Base-by-base conservation (phyloP, 2,888 invertebrate genomes). In the Nasonovia ribisnigri region DNA sequence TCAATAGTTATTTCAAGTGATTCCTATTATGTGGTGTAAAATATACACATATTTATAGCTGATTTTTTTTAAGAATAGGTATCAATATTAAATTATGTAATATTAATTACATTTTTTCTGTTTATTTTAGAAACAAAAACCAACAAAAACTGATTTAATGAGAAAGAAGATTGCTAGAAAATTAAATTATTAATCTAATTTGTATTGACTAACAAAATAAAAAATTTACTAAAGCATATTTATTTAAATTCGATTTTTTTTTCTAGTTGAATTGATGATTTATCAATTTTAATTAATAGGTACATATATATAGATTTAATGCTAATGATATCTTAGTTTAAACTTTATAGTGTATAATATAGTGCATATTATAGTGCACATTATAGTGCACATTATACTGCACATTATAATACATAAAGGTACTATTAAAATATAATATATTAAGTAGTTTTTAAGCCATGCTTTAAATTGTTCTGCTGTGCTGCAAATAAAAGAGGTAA, bases 81-180 rank as follows among this genome's bases (percentile, higher is more conserved):
- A 29, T n/a, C n/a, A 67, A 46, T 90, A 36, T 42, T 77, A 54
- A 42, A 84, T 42, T 29, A 36, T 48, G 36, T 57, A 5, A 29
- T n/a, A 29, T 60, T 88, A 51, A 87, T 91, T 4, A 6, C 36
- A 46, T 67, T 20, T 51, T 46, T 51, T 24, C 86, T 67, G n/a
- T 46, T 60, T 90, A 36, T 91, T 87, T 90, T 67, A 94, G 94
- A 94, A 94, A 91, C 57, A 13, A 54, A 94, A 94, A 57, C 26
- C 46, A 43, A 94, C 94, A 29, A 92, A 94, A 92, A 84, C 84
- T n/a, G 94, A 94, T 48, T 88, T 94, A 51, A 94, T 91, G 91
- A 94, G 92, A 29, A 94, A 92, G 60, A 93, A 91, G 42, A 48
- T 94, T 16, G 94, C 94, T 13, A 90, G 92, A 92, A 91, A 94